phyloP scores from a whole-genome alignment of 2,888 invertebrate species.

The Callyntrura sp. region DNA sequence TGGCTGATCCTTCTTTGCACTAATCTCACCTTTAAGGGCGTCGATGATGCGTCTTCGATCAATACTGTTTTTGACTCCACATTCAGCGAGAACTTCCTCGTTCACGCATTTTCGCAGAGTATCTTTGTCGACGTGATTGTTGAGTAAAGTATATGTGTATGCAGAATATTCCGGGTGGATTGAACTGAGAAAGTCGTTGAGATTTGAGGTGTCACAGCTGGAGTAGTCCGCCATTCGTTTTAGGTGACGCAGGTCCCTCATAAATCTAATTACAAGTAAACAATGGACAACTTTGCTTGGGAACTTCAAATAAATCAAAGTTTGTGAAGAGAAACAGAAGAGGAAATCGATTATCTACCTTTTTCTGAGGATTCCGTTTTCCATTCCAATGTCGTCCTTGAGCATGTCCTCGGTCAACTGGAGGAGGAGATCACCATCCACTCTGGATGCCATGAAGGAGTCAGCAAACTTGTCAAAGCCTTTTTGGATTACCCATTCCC shows the following conservation, averaged over 20 bases:
- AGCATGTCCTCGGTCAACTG: conserved; percentile 97
- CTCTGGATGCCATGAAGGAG: conserved; percentile 95
- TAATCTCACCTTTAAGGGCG: conserved; percentile 87
- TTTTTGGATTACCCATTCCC: conserved; percentile 99
- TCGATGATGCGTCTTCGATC: conserved; percentile 96
- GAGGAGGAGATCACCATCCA: conserved; percentile 98
- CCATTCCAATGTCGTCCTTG: conserved; percentile 95
- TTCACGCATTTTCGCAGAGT: conserved; percentile 89
- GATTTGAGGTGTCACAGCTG: conserved; percentile 95
- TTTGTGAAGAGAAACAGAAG: too few species aligned
- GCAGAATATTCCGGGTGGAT: conserved; percentile 96
- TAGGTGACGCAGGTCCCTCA: conserved; percentile 95
- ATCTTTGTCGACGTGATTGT: conserved; percentile 97
- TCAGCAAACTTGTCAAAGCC: conserved; percentile 94
- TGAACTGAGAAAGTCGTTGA: conserved; percentile 93
- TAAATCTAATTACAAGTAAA: conserved; percentile 89
- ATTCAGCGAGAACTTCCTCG: conserved; percentile 96
- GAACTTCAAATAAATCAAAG: neutral
- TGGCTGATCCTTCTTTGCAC: neutral
- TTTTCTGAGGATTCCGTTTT: conserved; percentile 96
- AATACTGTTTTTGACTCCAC: conserved; percentile 97
- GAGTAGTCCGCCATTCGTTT: conserved; percentile 99
- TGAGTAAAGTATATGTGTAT: conserved; percentile 98
- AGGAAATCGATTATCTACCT: conserved; percentile 87
- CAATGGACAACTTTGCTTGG: conserved; percentile 1